Evolutionary conservation across 2,888 invertebrate species (phyloP).

Genomic region (Sylvicola cinctus): DNA sequence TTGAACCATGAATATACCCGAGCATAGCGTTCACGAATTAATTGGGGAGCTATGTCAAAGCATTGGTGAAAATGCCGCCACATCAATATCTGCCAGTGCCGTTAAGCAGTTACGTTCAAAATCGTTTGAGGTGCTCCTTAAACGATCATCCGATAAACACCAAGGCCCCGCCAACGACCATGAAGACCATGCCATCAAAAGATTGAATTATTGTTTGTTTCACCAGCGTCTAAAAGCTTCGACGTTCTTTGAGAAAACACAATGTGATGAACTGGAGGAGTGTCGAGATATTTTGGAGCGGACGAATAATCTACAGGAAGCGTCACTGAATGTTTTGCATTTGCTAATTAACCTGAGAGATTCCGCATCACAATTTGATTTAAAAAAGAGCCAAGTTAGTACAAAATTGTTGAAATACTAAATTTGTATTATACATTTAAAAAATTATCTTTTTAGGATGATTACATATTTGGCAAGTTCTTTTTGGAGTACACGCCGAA

Average conservation of each 20-base stretch:
- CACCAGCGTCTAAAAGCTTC: neutral
- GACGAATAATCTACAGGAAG: neutral
- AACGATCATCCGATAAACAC: too few species aligned
- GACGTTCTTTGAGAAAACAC: neutral
- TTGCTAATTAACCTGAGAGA: neutral
- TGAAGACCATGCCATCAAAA: too few species aligned
- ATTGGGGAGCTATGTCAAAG: too few species aligned
- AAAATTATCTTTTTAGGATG: neutral
- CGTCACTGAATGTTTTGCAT: neutral
- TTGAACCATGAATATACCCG: too few species aligned
- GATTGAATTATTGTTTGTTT: neutral
- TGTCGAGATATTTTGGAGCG: neutral
- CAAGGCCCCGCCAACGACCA: too few species aligned
- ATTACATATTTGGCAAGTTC: neutral
- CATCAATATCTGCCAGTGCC: too few species aligned
- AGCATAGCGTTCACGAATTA: too few species aligned
- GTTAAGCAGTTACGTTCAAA: too few species aligned
- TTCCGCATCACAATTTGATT: neutral
- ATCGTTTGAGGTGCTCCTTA: too few species aligned
- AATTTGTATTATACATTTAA: neutral
- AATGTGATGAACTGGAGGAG: neutral
- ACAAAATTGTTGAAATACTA: neutral
- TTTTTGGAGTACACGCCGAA: neutral
- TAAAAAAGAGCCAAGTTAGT: neutral
- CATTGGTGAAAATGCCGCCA: too few species aligned